Evolutionary conservation across 1,140 invertebrate species (phyloP), one percentile per base, ranked within the genome.

Genomic region (Drosophila varians): DNA sequence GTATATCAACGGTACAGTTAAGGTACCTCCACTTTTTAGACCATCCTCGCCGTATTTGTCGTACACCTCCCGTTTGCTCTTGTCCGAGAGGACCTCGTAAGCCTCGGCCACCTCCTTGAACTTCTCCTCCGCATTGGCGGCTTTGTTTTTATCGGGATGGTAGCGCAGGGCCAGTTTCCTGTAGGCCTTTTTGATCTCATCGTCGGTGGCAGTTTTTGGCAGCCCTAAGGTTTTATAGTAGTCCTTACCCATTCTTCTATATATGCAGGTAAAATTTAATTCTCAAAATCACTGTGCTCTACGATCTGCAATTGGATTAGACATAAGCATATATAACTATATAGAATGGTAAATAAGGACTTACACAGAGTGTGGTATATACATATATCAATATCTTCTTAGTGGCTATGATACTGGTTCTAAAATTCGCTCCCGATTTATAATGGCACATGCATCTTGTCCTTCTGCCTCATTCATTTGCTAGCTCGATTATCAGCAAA

Each of bases 101-200:
- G 99, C 99, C 93, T 99, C 98, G 0, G 98, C 98, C 1, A 99
- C 95, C 90, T 99, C 97, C 92, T 99, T 99, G 92, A 99, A 99
- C 84, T 97, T 97, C 77, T 98, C 97, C 91, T 99, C 98, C 0
- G 99, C 98, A 55, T 96, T 97, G 2, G 97, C 91, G 0, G 96
- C 93, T 92, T 99, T 99, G 90, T 99, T 99, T 91, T 99, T 99
- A 89, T 99, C 99, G 0, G 99, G 99, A 93, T 99, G 99, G 92
- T 98, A 99, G 91, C 98, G 99, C 7, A 99, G 92, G 0, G 99
- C 99, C 90, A 99, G 93, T 93, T 99, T 99, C 65, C 98, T 94
- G 90, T 99, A 99, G 1, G 97, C 97, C 89, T 99, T 99, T 91
- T 99, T 99, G 76, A 99, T 98, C 77, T 99, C 98, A 78, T 99